A percentile compares a stretch with the other conserved stretches of the same genome.
Conservation (phyloP, 1,140 invertebrate species). For the Ceratina japonica region DNA sequence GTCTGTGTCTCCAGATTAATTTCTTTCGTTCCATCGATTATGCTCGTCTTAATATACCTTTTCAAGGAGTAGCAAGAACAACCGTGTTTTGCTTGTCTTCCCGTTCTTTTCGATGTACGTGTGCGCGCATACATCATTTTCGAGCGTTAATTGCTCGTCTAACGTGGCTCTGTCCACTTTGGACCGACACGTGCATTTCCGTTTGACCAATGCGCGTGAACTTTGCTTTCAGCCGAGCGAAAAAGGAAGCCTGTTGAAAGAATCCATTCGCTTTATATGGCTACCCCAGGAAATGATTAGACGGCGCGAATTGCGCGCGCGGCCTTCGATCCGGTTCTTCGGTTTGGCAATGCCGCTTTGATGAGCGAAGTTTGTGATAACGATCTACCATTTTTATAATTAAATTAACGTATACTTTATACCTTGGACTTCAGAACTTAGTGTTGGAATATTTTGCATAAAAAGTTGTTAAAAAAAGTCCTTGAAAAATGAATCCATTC, state of each 20-base stretch:
- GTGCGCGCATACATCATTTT: background rate
- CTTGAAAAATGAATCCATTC: too few species aligned
- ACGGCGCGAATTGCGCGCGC: background rate
- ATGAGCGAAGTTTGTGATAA: background rate
- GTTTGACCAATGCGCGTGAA: background rate
- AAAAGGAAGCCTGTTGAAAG: background rate
- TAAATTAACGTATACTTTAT: too few species aligned
- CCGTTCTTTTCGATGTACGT: background rate
- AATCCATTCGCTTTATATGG: background rate
- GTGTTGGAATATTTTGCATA: too few species aligned
- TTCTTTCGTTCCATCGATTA: background rate
- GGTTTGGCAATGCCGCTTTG: background rate
- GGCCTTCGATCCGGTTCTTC: background rate
- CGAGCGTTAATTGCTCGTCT: background rate
- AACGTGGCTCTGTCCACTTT: background rate
- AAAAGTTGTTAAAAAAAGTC: too few species aligned
- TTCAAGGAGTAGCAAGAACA: background rate
- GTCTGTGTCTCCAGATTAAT: too few species aligned
- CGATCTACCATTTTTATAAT: too few species aligned
- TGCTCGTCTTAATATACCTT: background rate
- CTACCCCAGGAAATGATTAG: background rate
- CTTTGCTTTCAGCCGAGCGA: background rate
- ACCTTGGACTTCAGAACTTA: too few species aligned
- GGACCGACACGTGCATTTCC: background rate
- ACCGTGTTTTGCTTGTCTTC: background rate